Percentiles rank a stretch among this genome's conserved stretches.
Conservation (phyloP, 2,888 invertebrate species). For the Mayetiola destructor region DNA sequence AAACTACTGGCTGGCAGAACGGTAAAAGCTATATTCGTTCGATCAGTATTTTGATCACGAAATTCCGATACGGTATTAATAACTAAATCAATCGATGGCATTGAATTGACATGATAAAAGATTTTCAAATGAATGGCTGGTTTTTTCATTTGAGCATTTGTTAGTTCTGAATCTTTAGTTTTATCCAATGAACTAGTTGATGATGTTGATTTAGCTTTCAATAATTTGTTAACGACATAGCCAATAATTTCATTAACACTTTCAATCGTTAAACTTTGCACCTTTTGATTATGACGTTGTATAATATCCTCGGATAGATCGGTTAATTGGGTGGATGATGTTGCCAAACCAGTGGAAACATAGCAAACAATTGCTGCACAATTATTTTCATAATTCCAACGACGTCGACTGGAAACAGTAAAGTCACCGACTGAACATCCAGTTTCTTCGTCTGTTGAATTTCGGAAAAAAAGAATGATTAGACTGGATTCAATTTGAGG, state of each 20-base stretch:
- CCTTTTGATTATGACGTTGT: constrained; percentile 28
- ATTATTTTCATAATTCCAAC: constrained; percentile 82
- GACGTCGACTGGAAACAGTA: constrained; percentile 66
- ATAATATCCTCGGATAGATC: constrained; percentile 34
- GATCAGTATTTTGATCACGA: constrained; percentile 37
- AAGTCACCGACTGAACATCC: constrained; percentile 73
- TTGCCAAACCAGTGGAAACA: constrained; percentile 50
- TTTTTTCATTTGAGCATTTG: constrained; percentile 35
- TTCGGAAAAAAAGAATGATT: constrained; percentile 20
- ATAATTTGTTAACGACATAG: constrained; percentile 38
- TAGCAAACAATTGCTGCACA: constrained; percentile 75
- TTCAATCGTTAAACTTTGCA: constrained; percentile 35
- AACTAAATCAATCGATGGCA: constrained; percentile 36
- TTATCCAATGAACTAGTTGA: constrained; percentile 24
- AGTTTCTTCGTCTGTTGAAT: constrained; percentile 75
- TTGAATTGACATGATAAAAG: constrained; percentile 53
- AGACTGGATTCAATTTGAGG: background rate
- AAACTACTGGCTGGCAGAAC: constrained; percentile 66
- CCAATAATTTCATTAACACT: constrained; percentile 42
- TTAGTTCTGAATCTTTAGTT: constrained; percentile 31
- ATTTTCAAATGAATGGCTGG: constrained; percentile 61
- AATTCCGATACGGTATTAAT: constrained; percentile 34
- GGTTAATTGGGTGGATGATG: constrained; percentile 34
- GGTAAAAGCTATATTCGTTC: constrained; percentile 49
- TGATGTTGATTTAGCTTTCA: constrained; percentile 34